Percentiles rank a stretch among this genome's conserved stretches.
phyloP scores from a whole-genome alignment of 2,888 invertebrate species.

The Callyntrura guangdongensis region DNA sequence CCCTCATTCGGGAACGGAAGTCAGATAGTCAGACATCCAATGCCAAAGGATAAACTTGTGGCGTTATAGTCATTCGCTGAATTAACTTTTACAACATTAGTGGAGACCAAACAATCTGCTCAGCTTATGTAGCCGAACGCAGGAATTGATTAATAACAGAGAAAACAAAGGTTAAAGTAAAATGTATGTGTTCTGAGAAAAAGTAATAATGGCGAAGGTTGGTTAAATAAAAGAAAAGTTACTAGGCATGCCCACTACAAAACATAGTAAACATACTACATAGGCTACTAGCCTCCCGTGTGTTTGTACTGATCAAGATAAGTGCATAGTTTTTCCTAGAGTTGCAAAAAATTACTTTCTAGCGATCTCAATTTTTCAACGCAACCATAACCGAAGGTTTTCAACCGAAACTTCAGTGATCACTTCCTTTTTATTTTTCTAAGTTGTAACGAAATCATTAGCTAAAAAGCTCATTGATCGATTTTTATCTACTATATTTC shows the following conservation, averaged over 20 bases:
- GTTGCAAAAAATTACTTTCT: constrained; percentile 2
- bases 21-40: no score
- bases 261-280: constrained; percentile 32
- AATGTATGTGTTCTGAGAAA: background rate
- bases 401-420: background rate
- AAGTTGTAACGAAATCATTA: constrained; percentile 73
- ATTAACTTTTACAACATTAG: no score
- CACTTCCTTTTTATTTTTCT: constrained; percentile 5
- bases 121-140: background rate
- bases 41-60: no score
- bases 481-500: constrained; percentile 44
- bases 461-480: constrained; percentile 75
- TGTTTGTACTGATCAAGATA: constrained; percentile 73
- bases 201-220: background rate
- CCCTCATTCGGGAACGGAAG: no score
- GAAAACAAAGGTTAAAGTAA: background rate
- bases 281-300: constrained; percentile 29
- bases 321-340: constrained; percentile 54
- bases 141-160: background rate
- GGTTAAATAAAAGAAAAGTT: background rate
- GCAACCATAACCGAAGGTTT: background rate
- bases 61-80: no score
- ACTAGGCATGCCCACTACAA: no score
- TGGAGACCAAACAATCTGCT: background rate
- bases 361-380: background rate